These are phyloP conservation scores for Pseudopodoces humilis DNA, from an alignment of 2,113 vertebrate species.

Conservation along the genomic window DNA sequence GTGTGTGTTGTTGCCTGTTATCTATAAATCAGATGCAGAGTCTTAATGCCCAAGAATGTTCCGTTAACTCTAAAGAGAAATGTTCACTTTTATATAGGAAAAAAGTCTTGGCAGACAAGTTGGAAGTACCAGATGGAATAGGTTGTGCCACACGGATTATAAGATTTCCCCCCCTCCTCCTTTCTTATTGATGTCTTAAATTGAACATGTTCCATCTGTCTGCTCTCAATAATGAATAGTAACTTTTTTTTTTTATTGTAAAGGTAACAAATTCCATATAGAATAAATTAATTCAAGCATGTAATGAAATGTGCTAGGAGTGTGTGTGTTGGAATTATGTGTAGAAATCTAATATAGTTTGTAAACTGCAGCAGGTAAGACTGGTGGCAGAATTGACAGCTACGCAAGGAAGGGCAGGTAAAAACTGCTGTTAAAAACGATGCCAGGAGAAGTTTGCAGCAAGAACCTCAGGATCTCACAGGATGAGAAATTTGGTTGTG, in stretches of 20 bases:
- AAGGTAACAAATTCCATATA: constrained; percentile 81
- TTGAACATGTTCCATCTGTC: constrained; percentile 81
- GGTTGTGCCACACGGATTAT: constrained; percentile 75
- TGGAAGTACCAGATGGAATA: constrained; percentile 78
- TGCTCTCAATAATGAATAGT: constrained; percentile 77
- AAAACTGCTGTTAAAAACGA: background rate
- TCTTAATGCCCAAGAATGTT: constrained; percentile 74
- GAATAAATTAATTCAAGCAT: constrained; percentile 81
- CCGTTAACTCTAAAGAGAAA: constrained; percentile 74
- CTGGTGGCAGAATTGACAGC: constrained; percentile 34
- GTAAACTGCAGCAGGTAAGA: constrained; percentile 39
- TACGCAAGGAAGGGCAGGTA: background rate
- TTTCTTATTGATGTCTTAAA: constrained; percentile 79
- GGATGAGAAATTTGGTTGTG: background rate
- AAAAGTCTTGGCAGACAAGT: constrained; percentile 77
- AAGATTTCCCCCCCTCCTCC: constrained; percentile 51
- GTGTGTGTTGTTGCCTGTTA: constrained; percentile 66
- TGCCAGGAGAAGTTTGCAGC: background rate
- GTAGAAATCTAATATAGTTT: constrained; percentile 57
- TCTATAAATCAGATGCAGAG: constrained; percentile 72
- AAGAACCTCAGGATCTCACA: background rate
- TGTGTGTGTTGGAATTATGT: constrained; percentile 41
- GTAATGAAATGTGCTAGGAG: constrained; percentile 74
- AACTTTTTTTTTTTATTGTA: constrained; percentile 74
- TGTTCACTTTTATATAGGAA: constrained; percentile 77